Base-by-base conservation (phyloP, 2,797 vertebrate genomes). In the Lepilemur septentrionalis region DNA sequence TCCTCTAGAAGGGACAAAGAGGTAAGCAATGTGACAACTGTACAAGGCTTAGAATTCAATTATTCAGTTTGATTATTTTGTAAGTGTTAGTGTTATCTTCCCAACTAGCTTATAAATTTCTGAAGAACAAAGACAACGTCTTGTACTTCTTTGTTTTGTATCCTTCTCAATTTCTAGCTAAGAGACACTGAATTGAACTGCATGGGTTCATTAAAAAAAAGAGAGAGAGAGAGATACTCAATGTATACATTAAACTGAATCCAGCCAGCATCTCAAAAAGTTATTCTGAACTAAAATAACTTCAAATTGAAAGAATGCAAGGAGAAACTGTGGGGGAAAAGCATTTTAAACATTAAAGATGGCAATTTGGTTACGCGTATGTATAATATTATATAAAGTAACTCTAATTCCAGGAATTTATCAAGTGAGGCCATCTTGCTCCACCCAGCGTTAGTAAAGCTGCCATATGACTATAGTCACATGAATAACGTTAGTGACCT, bases 281-380 rank as follows among this genome's bases (percentile, higher is more conserved):
- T 78, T 73, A 80, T 38, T 84, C 73, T 55, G 73, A 85, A 75
- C 10, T 61, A 80, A 92, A 91, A 94, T 83, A 46, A 78, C n/a
- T 82, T 87, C 41, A n/a, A 87, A 50, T 87, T 41, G 1, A 30
- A 65, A 78, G 50, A 63, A 48, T n/a, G 4, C 30, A 75, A 80
- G 73, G 11, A 38, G 67, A 89, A 86, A 25, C 18, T 18, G 25
- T 20, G 32, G 12, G 92, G 80, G 46, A 46, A 80, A 94, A 85
- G 17, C 25, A 41, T 89, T 89, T 81, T 38, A 75, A 89, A 85
- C 81, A 80, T 75, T 43, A 86, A 57, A 59, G 14, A 85, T 35
- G 30, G 50, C 57, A 67, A 92, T 85, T 80, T 85, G n/a, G 12
- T 35, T 85, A 59, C 38, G 8, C 52, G 14, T 48, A 65, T 67